Conservation (phyloP, 1,140 invertebrate species). For the silkworm (Bombyx mori) region DNA sequence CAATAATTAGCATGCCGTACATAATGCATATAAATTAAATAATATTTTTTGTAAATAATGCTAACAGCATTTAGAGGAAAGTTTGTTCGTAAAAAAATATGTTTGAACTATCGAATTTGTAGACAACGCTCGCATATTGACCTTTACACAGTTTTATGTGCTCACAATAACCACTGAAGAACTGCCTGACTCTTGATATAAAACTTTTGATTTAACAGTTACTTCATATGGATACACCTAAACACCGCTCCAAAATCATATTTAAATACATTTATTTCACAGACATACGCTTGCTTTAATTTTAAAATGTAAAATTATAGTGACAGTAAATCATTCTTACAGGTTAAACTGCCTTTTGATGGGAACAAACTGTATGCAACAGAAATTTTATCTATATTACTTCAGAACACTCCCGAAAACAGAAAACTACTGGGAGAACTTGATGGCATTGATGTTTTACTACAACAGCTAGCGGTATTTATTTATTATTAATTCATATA, state of each 20-base stretch:
- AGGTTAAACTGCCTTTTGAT: constrained; percentile 89
- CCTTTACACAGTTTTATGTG: no score
- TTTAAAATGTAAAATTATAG: constrained; percentile 1
- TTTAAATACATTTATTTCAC: constrained; percentile 2
- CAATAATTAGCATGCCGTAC: background rate
- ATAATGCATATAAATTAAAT: no score
- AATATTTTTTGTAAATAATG: no score
- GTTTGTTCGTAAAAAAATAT: no score
- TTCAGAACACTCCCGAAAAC: constrained; percentile 92
- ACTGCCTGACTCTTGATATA: no score
- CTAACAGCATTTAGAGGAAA: no score
- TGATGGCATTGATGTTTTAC: constrained; percentile 96
- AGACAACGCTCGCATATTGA: no score
- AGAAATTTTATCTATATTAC: constrained; percentile 95
- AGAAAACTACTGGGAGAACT: constrained; percentile 88
- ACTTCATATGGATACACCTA: no score
- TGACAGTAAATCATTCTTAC: constrained; percentile 13
- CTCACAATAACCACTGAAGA: no score
- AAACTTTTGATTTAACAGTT: no score
- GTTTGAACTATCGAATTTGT: no score
- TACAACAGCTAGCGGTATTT: constrained; percentile 94
- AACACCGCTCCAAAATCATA: no score
- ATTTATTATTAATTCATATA: constrained; percentile 7
- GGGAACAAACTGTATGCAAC: constrained; percentile 96
- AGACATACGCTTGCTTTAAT: background rate